A percentile compares a stretch with the other conserved stretches of the same genome.
Conservation (phyloP, 1,140 invertebrate genomes). For the Temnothorax longispinosus region DNA sequence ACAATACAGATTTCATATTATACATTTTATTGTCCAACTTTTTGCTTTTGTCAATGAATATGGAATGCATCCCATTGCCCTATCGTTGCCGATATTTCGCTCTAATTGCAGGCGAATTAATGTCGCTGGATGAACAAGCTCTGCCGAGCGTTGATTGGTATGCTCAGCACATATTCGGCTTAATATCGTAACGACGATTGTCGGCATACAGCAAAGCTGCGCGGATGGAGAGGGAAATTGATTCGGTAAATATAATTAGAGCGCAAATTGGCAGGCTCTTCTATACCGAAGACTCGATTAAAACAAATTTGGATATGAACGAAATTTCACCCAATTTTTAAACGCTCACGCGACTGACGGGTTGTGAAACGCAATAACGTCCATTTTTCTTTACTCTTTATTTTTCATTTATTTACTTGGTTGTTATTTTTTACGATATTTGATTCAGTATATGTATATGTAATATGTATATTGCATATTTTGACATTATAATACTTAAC, state of each 20-base stretch:
- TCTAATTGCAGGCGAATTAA: conserved; percentile 73
- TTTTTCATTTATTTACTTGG: neutral
- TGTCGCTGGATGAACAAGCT: conserved; percentile 59
- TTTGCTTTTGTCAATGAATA: conserved; percentile 7
- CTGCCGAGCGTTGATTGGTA: conserved; percentile 65
- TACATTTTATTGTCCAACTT: conserved; percentile 49
- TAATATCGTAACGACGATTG: conserved; percentile 61
- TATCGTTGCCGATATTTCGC: conserved; percentile 59
- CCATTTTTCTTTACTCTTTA: neutral
- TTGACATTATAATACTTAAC: neutral
- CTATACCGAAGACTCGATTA: conserved; percentile 40
- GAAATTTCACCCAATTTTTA: conserved; percentile 42
- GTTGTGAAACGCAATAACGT: conserved; percentile 8
- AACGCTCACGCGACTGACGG: neutral
- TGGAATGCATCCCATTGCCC: neutral
- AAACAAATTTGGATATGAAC: conserved; percentile 44
- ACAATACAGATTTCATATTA: conserved; percentile 55
- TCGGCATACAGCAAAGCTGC: conserved; percentile 39
- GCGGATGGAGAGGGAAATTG: conserved; percentile 43
- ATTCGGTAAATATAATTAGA: conserved; percentile 58
- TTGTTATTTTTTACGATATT: conserved; percentile 11
- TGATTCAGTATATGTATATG: neutral
- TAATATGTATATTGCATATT: neutral
- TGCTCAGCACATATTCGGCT: conserved; percentile 64
- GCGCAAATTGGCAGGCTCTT: conserved; percentile 42